phyloP scores from a whole-genome alignment of 2,797 vertebrate genomes.

The Centropyge bicolor region DNA sequence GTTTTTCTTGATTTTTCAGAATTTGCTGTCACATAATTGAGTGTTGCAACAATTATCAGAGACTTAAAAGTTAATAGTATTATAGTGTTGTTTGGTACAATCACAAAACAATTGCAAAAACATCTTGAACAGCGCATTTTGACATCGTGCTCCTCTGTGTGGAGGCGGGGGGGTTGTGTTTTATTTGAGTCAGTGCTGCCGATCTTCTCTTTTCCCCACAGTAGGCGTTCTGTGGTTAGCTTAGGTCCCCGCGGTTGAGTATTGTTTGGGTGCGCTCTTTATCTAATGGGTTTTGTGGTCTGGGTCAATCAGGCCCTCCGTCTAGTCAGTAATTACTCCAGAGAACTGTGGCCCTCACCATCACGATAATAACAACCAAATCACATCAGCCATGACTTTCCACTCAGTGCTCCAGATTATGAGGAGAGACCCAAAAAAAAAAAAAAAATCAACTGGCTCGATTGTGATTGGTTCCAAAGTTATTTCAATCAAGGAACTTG shows the following conservation, averaged over 20 bases:
- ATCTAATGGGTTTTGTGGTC: conserved; percentile 80
- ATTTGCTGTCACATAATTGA: background rate
- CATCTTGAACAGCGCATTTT: conserved; percentile 41
- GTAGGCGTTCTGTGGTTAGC: conserved; percentile 62
- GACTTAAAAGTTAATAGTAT: conserved; percentile 13
- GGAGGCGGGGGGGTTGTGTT: conserved; percentile 22
- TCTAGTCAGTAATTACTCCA: conserved; percentile 81
- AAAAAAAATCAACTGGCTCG: conserved; percentile 35
- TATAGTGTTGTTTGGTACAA: conserved; percentile 1
- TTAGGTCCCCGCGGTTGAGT: conserved; percentile 72
- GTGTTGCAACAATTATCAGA: background rate
- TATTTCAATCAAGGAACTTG: conserved; percentile 75
- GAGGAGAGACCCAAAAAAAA: conserved; percentile 55
- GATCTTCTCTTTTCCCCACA: conserved; percentile 57
- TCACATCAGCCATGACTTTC: conserved; percentile 82
- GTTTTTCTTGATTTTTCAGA: background rate
- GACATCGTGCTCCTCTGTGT: conserved; percentile 27
- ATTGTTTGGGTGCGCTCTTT: conserved; percentile 80
- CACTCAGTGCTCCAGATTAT: conserved; percentile 78
- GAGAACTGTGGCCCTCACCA: conserved; percentile 75
- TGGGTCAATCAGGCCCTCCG: conserved; percentile 78
- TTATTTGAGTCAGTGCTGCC: conserved; percentile 49
- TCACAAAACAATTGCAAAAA: conserved; percentile 12
- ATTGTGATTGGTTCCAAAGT: conserved; percentile 68
- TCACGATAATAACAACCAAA: conserved; percentile 80